phyloP scores from a whole-genome alignment of 2,797 vertebrate species.

The Poecilia velifera region DNA sequence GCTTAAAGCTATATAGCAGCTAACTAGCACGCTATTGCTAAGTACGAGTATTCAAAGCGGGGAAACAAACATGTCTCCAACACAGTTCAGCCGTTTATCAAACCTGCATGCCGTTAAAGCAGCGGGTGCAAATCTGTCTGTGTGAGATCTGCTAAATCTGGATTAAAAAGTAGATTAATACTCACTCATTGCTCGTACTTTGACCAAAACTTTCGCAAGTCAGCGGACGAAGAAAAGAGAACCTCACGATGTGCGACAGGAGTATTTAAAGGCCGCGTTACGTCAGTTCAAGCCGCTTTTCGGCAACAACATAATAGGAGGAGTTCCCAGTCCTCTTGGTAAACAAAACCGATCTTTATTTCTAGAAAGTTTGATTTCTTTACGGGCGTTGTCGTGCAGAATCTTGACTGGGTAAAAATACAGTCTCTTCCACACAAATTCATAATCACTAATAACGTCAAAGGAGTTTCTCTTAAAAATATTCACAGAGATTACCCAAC shows the following conservation, averaged over 20 bases:
- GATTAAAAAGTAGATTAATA: neutral
- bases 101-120: neutral
- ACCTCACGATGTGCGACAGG: fast-evolving
- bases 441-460: neutral
- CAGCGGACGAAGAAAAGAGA: neutral
- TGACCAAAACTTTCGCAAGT: fast-evolving
- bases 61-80: fast-evolving
- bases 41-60: no score
- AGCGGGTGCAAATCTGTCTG: neutral
- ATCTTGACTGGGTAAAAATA: neutral
- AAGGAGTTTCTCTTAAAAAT: neutral
- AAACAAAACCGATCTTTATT: neutral
- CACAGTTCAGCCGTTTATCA: no score
- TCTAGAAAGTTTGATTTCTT: neutral
- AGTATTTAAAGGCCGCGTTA: constrained; percentile 32
- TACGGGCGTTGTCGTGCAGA: neutral
- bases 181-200: neutral
- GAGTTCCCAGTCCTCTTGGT: no score
- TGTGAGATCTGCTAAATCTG: neutral
- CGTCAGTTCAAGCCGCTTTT: constrained; percentile 47
- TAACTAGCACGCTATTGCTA: neutral
- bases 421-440: neutral
- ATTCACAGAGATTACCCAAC: neutral
- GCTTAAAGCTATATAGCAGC: neutral
- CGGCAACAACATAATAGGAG: constrained; percentile 7